These are phyloP conservation scores for Phylloscopus trochiloides DNA, from an alignment of 2,113 vertebrate genomes.

Conservation along the genomic window DNA sequence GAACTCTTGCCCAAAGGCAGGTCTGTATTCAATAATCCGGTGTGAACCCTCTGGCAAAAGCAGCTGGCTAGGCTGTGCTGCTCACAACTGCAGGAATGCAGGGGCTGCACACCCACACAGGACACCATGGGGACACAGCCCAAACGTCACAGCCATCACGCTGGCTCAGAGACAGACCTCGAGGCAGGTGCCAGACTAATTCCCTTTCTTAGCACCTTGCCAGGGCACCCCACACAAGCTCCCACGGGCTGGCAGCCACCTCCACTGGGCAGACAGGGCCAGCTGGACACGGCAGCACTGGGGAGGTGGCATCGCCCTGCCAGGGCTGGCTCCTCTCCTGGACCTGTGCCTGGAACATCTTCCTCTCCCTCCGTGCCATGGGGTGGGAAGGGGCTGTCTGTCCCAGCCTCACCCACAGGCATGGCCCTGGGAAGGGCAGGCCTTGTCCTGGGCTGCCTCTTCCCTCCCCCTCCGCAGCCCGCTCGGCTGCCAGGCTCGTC, in stretches of 20 bases:
- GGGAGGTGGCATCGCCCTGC: not conserved
- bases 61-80: not conserved
- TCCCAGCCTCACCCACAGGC: not conserved
- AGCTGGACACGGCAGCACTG: not conserved
- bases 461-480: not conserved
- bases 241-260: not conserved
- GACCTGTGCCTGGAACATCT: accelerated
- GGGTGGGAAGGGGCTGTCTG: not conserved
- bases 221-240: not conserved
- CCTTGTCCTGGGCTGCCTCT: not conserved
- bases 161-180: not conserved
- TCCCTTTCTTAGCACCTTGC: not conserved
- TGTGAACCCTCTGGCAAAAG: not conserved
- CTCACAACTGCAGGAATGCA: accelerated
- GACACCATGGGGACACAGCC: not conserved
- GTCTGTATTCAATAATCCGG: accelerated
- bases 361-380: accelerated
- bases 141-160: accelerated
- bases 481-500: not conserved
- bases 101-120: not conserved
- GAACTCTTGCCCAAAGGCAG: not conserved
- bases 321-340: not conserved
- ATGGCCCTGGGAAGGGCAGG: not conserved
- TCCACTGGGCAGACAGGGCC: not conserved
- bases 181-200: not conserved